Base-by-base conservation (phyloP, 1,140 invertebrate genomes). In the Anthonomus grandis region DNA sequence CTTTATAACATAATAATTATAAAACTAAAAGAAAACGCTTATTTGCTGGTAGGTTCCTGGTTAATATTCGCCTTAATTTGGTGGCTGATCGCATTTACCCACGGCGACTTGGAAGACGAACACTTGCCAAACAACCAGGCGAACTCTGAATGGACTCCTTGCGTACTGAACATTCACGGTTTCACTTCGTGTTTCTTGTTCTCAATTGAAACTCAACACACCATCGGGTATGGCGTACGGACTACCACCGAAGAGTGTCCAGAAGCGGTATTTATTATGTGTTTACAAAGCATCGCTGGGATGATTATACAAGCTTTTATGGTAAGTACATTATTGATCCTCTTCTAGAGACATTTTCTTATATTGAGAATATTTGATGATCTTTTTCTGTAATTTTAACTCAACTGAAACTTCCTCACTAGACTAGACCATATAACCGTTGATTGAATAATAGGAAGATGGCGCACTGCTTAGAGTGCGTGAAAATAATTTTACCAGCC, bases 191-290 rank as follows among this genome's bases (percentile, higher is more conserved):
- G 90, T 59, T 94, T 95, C 73, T 76, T 96, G 38, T 97, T 94
- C 79, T 93, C 90, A 65, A 89, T 97, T 65, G 93, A 95, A 76
- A 95, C 92, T 0, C 93, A 95, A 70, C 91, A 95, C 69, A 95
- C 93, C 0, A 96, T 95, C 60, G 92, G 86, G 36, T 83, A 82
- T 60, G 81, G 82, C 18, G 78, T 71, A 4, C 74, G 89, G 12
- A 81, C 83, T 54, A 96, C 93, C 0, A 96, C 93, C 0, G 93
- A 96, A 70, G 90, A 97, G 69, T 99, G 97, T 72, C 91, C 94
- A 0, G 91, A 96, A 73, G 95, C 93, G 0, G 91, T 99, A 53
- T 90, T 97, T 64, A 85, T 97, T 42, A 94, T 99, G 92, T 98
- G 94, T 71, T 78, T 98, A 38, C 97, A 99, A 75, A 97, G 93